Percentiles rank a stretch among this genome's conserved stretches.
phyloP scores from a whole-genome alignment of 2,888 invertebrate genomes.

The Protonemura montana region DNA sequence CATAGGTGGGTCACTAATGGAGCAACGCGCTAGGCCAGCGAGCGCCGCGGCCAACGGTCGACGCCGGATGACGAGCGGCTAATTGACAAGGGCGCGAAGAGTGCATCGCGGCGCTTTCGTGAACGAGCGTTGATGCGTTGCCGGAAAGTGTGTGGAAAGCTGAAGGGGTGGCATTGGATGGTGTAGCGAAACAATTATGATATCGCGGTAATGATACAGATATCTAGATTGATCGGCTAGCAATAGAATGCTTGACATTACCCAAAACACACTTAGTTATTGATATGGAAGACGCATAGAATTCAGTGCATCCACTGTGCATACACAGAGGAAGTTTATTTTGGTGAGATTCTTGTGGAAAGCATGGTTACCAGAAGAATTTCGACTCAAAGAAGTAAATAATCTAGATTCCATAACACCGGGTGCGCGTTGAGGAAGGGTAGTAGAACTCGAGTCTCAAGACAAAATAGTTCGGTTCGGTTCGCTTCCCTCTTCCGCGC shows the following conservation, averaged over 20 bases:
- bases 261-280: no score
- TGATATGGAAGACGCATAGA: background rate
- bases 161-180: background rate
- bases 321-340: background rate
- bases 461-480: background rate
- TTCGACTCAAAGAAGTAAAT: background rate
- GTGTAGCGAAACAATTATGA: no score
- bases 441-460: background rate
- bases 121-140: background rate
- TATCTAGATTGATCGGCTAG: no score
- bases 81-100: background rate
- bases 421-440: background rate
- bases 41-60: background rate
- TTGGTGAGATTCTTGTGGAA: background rate
- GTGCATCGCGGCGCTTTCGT: background rate
- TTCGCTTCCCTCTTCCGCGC: background rate
- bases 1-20: background rate
- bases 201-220: no score
- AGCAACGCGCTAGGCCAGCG: background rate
- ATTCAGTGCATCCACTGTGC: background rate
- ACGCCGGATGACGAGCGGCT: background rate
- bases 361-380: background rate
- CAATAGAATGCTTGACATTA: no score
- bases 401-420: background rate
- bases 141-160: background rate